Conservation (phyloP, 1,140 invertebrate species). For the Neodiprion virginianus region DNA sequence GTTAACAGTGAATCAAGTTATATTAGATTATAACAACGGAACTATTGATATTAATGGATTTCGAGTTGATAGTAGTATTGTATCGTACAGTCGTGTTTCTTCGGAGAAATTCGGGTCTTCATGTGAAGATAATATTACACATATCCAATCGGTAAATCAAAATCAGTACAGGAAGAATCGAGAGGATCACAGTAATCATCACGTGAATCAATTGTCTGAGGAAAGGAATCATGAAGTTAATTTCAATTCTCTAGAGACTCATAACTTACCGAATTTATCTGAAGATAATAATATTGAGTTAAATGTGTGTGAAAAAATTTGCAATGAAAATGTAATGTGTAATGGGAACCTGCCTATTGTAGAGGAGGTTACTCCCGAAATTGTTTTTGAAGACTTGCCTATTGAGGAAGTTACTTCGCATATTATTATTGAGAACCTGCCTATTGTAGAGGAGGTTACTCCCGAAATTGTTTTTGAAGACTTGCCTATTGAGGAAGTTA, state of each 20-base stretch:
- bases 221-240: neutral
- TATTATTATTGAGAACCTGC: neutral
- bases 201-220: neutral
- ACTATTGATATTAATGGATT: too few relatives aligned
- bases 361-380: too few relatives aligned
- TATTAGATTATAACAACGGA: too few relatives aligned
- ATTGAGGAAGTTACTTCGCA: too few relatives aligned
- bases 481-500: neutral
- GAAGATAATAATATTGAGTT: neutral
- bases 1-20: too few relatives aligned
- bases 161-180: neutral
- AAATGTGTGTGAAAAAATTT: neutral
- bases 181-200: constrained; percentile 5
- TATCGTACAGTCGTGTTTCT: too few relatives aligned
- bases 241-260: neutral
- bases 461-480: neutral
- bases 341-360: neutral
- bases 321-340: neutral
- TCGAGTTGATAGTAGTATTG: too few relatives aligned
- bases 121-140: neutral
- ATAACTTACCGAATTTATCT: neutral
- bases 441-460: neutral
- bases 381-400: too few relatives aligned
- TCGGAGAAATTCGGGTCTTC: constrained; percentile 11
- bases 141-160: neutral